Base-by-base conservation (phyloP, 2,797 vertebrate genomes). In the Sebastes hubbsi region DNA sequence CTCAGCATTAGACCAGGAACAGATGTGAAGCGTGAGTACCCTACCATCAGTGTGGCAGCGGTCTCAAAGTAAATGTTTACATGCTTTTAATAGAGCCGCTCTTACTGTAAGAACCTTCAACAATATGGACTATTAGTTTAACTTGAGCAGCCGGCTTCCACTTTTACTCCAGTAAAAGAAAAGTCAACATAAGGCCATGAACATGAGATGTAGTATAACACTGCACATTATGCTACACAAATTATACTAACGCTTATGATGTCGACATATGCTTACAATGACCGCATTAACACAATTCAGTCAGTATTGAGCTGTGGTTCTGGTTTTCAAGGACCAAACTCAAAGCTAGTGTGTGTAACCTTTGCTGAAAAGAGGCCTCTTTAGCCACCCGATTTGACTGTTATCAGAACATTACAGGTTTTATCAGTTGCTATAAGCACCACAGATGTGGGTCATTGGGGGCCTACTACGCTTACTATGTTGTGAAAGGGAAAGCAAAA, bases 1-100 rank as follows among this genome's bases (percentile, higher is more conserved):
- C 64, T 73, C 20, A 0, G 25, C 30, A 30, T 29, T 20, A 32
- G 54, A 78, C 38, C 73, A 84, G 82, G 46, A 72, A 56, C 88
- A 86, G 85, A 89, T 90, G 90, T 84, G 58, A 25, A 66, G 46
- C 1, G 9, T 63, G 38, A 71, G 49, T 54, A 30, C 56, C 27
- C 11, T 4, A 6, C 22, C 60, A 63, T 65, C 49, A 58, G 56
- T 27, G 42, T 52, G 24, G 24, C 59, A 78, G 10, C 6, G 32
- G 27, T 59, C 38, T 56, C 24, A 75, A 8, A 81, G 61, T 69
- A 76, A 81, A 86, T 87, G 73, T 87, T 88, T 81, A 80, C 64
- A 73, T 42, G 52, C 54, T 79, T 62, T 69, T 55, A 76, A 77
- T 10, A 62, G 72, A 64, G 25, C 18, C 4, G 55, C 52, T 66